Conservation (phyloP, 2,113 vertebrate genomes). For the Phrynocephalus versicolor region DNA sequence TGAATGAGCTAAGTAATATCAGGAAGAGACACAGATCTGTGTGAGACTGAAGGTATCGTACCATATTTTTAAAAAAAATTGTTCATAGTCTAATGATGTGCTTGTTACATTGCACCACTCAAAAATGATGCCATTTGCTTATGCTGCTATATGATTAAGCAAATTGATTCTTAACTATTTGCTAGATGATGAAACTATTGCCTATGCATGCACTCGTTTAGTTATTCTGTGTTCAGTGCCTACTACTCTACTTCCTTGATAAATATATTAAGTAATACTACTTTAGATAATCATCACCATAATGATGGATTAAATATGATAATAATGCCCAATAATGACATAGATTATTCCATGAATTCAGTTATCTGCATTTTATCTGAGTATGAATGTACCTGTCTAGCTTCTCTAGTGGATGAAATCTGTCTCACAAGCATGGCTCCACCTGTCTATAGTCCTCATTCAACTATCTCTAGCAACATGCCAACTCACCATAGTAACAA, state of each 20-base stretch:
- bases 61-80: neutral
- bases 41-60: neutral
- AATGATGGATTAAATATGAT: neutral
- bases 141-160: neutral
- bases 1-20: no score
- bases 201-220: neutral
- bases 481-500: slow-evolving; percentile 46
- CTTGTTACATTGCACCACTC: neutral
- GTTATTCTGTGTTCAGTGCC: neutral
- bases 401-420: neutral
- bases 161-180: no score
- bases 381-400: neutral
- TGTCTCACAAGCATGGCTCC: neutral
- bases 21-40: no score
- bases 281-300: neutral
- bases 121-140: neutral
- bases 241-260: neutral
- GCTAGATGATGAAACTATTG: no score
- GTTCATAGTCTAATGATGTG: no score
- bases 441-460: slow-evolving; percentile 23
- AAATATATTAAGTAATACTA: neutral
- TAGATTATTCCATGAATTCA: slow-evolving; percentile 27
- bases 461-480: slow-evolving; percentile 42
- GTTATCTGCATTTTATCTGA: neutral
- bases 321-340: slow-evolving; percentile 10